Conservation (phyloP, 2,888 invertebrate genomes). For the Anticlea derivata region DNA sequence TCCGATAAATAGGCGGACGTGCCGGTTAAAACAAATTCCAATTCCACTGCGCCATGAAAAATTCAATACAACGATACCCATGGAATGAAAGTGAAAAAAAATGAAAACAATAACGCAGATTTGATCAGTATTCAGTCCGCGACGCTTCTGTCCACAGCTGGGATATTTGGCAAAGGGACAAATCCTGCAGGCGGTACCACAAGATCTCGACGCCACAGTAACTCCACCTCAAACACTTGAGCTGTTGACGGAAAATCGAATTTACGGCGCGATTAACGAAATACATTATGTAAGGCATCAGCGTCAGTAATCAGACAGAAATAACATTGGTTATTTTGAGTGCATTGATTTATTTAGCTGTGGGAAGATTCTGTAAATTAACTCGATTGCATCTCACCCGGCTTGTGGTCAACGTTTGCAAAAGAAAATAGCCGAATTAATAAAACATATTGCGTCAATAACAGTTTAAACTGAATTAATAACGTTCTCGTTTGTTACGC, state of each 20-base stretch:
- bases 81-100: constrained; percentile 74
- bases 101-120: constrained; percentile 73
- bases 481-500: constrained; percentile 54
- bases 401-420: constrained; percentile 47
- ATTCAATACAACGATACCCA: constrained; percentile 73
- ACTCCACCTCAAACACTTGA: constrained; percentile 50
- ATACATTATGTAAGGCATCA: constrained; percentile 63
- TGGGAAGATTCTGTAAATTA: constrained; percentile 53
- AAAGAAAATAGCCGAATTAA: constrained; percentile 55
- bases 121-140: constrained; percentile 77
- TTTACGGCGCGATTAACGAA: constrained; percentile 60
- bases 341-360: constrained; percentile 54
- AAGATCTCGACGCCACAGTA: constrained; percentile 44
- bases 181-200: constrained; percentile 50
- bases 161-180: constrained; percentile 76
- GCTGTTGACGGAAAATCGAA: constrained; percentile 53
- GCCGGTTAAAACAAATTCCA: constrained; percentile 59
- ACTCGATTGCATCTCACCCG: constrained; percentile 49
- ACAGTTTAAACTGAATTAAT: constrained; percentile 50
- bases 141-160: constrained; percentile 70
- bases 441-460: constrained; percentile 50
- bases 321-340: constrained; percentile 58
- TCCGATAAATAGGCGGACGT: constrained; percentile 64
- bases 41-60: constrained; percentile 71
- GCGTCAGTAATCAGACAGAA: constrained; percentile 48